Evolutionary conservation across 2,888 invertebrate genomes (phyloP), one percentile per base, ranked within the genome.

Genomic region (Exephanes ischioxanthus): DNA sequence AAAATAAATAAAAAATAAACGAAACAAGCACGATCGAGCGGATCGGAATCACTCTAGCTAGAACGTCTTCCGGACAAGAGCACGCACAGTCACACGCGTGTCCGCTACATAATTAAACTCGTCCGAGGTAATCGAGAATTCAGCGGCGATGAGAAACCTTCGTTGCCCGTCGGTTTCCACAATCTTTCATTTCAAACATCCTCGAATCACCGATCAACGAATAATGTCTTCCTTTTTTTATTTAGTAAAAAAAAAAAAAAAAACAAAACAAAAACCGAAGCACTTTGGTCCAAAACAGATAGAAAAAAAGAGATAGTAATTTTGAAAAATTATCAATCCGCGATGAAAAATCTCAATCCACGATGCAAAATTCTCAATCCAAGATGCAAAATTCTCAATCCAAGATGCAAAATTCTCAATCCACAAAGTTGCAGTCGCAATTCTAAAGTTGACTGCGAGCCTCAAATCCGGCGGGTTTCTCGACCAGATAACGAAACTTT

Each of bases 101-200:
- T 83, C 63, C 71, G 71, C 88, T 88, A 87, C 88, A 87, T 88
- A 51, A 68, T 86, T 81, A 48, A 51, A 80, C 53, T 37, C 41
- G 26, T 26, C 75, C 51, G 71, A 75, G 72, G 73, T 75, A 45
- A 84, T 86, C 73, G 73, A 41, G 71, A 75, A 86, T 68, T 80
- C 73, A 83, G 73, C 67, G 83, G 67, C 58, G 67, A 83, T 51
- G 72, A 63, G 48, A 41, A 68, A 68, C 70, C 73, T 75, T 73
- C 79, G 71, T 45, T 33, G 45, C 55, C 41, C 33, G 55, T 67
- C 71, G 41, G 48, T 72, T 30, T n/a, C 80, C 80, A 79, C 82
- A 80, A 76, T 72, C 80, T 80, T 83, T 67, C 61, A 68, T 85
- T 67, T 72, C 76, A 76, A 83, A 83, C 83, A 85, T 85, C 80